These are phyloP conservation scores for Isurus oxyrinchus DNA, from an alignment of 2,113 vertebrate genomes.

Conservation along the genomic window DNA sequence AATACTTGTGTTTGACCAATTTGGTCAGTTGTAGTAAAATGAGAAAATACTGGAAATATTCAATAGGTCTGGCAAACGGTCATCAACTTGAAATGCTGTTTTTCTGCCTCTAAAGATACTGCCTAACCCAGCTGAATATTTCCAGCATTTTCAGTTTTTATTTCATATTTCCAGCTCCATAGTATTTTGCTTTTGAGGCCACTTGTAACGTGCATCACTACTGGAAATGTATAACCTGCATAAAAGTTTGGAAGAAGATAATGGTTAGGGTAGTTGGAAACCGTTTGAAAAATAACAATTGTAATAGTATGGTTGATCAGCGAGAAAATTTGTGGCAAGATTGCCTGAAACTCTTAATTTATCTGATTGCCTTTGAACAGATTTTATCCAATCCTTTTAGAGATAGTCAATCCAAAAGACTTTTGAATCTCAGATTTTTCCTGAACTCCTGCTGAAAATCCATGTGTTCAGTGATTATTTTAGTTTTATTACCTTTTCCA, in stretches of 20 bases:
- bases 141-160: not conserved
- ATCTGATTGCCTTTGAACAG: not conserved
- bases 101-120: not conserved
- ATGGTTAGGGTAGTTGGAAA: not conserved
- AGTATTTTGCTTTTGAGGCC: too few relatives aligned
- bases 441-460: not conserved
- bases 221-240: not conserved
- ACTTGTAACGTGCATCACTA: not conserved
- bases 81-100: not conserved
- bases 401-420: not conserved
- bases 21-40: not conserved
- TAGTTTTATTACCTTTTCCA: not conserved
- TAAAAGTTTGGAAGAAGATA: not conserved
- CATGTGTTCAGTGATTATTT: not conserved
- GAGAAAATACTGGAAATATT: not conserved
- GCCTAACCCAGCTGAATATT: not conserved
- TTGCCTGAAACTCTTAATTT: not conserved
- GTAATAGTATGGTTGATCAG: not conserved
- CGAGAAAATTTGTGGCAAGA: not conserved
- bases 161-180: too few relatives aligned
- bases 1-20: not conserved
- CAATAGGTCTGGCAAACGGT: not conserved
- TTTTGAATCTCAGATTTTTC: not conserved
- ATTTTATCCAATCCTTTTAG: not conserved
- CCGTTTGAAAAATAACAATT: not conserved